Evolutionary conservation across 2,797 vertebrate species (phyloP), one percentile per base, ranked within the genome.

Genomic region (Danio jaintianensis): DNA sequence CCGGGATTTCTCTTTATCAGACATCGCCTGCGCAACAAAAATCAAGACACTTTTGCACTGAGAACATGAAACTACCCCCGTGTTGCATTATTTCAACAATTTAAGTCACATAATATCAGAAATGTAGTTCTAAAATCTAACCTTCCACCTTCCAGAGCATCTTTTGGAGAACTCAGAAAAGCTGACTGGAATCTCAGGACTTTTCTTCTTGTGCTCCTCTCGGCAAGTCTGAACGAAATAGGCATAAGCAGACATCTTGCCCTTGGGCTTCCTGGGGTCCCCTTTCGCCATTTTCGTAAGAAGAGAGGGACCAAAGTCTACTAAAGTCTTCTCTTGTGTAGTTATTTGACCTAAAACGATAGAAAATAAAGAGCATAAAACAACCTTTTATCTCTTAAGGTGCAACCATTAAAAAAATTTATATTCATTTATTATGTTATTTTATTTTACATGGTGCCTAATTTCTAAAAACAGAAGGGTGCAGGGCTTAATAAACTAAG

Each of bases 201-300:
- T 96, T 83, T 96, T 96, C 87, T 95, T 95, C 91, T 96, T 95
- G 72, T 95, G 95, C 72, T 96, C 95, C 78, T 95, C 95, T 56
- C 95, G 93, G 90, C 94, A 96, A 0, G 94, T 95, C 90, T 96
- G 95, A 86, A 96, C 93, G 84, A 94, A 95, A 85, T 93, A 94
- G 73, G 95, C 91, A 82, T 96, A 96, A 36, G 95, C 94, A 71
- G 95, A 96, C 95, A 96, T 96, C 90, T 95, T 96, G 91, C 95
- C 95, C 86, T 96, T 96, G 73, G 95, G 95, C 90, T 96, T 96
- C 90, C 94, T 95, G 67, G 95, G 95, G 83, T 96, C 95, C 83
- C 95, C 94, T 93, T 96, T 95, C 88, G 93, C 94, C 94, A 95
- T 96, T 76, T 83, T 94, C 87, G 88, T 88, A n/a, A 45, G 56